These are phyloP conservation scores for Phrynocephalus forsythii DNA, from an alignment of 2,797 vertebrate genomes.

Conservation along the genomic window DNA sequence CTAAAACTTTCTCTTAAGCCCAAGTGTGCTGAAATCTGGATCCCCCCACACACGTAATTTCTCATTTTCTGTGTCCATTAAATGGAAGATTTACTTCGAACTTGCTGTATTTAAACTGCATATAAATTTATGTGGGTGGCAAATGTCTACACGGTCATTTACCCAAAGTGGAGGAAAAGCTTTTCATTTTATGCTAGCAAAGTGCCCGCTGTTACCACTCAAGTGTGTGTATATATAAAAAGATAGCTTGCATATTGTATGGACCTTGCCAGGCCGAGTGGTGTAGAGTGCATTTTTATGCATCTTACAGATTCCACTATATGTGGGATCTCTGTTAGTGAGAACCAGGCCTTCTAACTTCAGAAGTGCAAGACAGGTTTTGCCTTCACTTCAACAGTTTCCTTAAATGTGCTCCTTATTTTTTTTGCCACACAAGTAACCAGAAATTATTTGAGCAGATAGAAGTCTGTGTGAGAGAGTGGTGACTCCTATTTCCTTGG, in stretches of 20 bases:
- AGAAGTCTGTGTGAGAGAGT: neutral
- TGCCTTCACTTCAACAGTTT: neutral
- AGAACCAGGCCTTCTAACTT: neutral
- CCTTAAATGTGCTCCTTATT: neutral
- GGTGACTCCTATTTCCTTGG: too few species aligned
- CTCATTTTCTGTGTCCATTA: conserved; percentile 54
- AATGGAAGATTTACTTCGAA: conserved; percentile 50
- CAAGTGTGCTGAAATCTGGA: conserved; percentile 24
- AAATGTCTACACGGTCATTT: conserved; percentile 51
- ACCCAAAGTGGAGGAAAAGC: conserved; percentile 53
- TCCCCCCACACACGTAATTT: conserved; percentile 17
- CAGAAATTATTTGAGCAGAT: neutral
- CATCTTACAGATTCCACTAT: neutral
- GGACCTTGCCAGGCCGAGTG: neutral
- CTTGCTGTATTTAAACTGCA: conserved; percentile 53
- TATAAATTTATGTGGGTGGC: conserved; percentile 54
- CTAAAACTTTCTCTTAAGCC: conserved; percentile 28
- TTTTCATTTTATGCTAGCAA: conserved; percentile 58
- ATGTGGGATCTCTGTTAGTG: neutral
- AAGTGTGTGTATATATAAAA: neutral
- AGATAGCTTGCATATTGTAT: neutral
- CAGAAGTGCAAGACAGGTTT: neutral
- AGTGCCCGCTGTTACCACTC: neutral
- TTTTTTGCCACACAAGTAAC: too few species aligned
- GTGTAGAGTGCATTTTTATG: neutral